phyloP scores from a whole-genome alignment of 2,797 vertebrate genomes.

The Scomberomorus guttatus region DNA sequence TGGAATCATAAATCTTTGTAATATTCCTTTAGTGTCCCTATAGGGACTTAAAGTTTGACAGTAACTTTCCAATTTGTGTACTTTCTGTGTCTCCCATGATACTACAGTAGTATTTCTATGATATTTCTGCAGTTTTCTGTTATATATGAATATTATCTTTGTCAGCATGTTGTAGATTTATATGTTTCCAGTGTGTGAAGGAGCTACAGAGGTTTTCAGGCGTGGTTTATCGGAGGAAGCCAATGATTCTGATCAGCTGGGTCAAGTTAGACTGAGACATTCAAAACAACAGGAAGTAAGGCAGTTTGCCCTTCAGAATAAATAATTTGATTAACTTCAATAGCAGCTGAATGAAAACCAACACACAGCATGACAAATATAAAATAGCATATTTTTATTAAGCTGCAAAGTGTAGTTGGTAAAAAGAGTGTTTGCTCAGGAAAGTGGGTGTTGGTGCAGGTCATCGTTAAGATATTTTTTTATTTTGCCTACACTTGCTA shows the following conservation, averaged over 20 bases:
- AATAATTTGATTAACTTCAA: neutral
- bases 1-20: neutral
- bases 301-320: conserved; percentile 26
- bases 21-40: neutral
- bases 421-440: no score
- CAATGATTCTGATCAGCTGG: neutral
- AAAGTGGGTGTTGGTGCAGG: no score
- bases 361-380: no score
- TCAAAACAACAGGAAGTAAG: neutral
- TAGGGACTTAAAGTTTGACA: neutral
- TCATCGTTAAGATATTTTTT: no score
- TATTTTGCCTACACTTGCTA: no score
- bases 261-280: neutral
- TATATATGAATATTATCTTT: neutral
- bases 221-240: conserved; percentile 36
- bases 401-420: no score
- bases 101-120: neutral
- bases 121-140: neutral
- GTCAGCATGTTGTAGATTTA: fast-evolving
- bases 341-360: no score
- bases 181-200: neutral
- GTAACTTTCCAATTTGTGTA: no score
- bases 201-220: neutral
- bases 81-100: no score
- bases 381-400: no score